Conservation (phyloP, 1,140 invertebrate species). For the Frieseomelitta varia region DNA sequence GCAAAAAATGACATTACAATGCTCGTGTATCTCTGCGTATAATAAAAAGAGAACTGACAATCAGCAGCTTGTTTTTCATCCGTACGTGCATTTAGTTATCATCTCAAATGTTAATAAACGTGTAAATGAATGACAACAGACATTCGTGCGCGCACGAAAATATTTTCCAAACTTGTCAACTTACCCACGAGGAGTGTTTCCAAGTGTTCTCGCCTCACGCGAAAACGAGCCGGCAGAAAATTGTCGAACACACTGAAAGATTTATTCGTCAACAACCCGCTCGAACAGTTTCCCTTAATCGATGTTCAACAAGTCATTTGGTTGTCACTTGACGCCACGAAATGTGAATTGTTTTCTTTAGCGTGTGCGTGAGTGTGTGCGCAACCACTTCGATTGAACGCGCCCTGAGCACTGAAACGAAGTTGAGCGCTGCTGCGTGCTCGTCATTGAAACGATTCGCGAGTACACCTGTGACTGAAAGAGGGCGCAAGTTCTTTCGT, state of each 20-base stretch:
- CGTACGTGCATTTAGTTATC: neutral
- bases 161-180: conserved; percentile 15
- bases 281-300: conserved; percentile 2
- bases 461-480: conserved; percentile 49
- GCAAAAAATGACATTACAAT: neutral
- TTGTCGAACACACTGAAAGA: neutral
- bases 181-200: conserved; percentile 33
- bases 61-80: neutral
- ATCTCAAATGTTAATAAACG: neutral
- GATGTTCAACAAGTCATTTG: neutral
- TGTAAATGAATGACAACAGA: neutral
- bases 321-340: neutral
- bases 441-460: conserved; percentile 46
- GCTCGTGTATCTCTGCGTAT: neutral
- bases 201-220: neutral
- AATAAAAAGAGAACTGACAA: neutral
- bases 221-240: neutral
- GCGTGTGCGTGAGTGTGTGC: conserved; percentile 2
- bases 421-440: conserved; percentile 17
- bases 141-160: neutral
- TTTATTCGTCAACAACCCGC: neutral
- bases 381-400: conserved; percentile 48
- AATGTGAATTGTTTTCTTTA: conserved; percentile 11
- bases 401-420: conserved; percentile 55
- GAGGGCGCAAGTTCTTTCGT: conserved; percentile 42